Evolutionary conservation across 2,888 invertebrate genomes (phyloP).

Genomic region (Bimastos eiseni): DNA sequence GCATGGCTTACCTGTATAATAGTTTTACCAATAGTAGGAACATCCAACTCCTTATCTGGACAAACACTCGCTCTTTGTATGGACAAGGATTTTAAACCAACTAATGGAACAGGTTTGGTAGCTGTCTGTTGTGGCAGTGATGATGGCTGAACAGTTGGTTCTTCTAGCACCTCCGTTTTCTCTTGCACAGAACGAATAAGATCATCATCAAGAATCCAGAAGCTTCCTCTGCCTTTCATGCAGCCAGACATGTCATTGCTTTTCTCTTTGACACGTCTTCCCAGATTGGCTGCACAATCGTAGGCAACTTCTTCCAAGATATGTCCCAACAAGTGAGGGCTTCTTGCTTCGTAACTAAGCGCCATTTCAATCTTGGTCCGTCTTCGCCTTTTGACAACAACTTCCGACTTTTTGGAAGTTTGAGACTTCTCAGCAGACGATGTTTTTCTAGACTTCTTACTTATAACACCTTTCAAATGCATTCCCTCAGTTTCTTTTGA

Average conservation of each 20-base stretch:
- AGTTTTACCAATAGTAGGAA: neutral
- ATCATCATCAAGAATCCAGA: constrained; percentile 10
- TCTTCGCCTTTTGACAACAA: neutral
- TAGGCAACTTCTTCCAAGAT: neutral
- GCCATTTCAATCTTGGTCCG: constrained; percentile 13
- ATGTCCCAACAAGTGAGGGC: neutral
- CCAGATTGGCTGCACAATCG: neutral
- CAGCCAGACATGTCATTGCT: neutral
- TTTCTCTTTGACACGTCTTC: neutral
- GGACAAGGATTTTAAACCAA: neutral
- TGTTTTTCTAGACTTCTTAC: constrained; percentile 4
- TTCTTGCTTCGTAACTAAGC: neutral
- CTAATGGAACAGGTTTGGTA: neutral
- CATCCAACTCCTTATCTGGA: neutral
- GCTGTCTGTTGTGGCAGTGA: neutral
- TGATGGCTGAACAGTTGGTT: neutral
- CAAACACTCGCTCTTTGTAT: neutral
- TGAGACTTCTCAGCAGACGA: neutral
- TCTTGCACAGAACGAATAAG: neutral
- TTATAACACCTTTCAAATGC: neutral
- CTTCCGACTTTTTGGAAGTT: neutral
- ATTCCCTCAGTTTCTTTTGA: neutral
- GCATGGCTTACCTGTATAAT: constrained; percentile 1
- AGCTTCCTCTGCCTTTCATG: constrained; percentile 3
- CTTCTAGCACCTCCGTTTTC: neutral